A percentile compares a stretch with the other conserved stretches of the same genome.
These are phyloP conservation scores for Lasioglossum calceatum DNA, from an alignment of 2,888 invertebrate species.

Conservation along the genomic window DNA sequence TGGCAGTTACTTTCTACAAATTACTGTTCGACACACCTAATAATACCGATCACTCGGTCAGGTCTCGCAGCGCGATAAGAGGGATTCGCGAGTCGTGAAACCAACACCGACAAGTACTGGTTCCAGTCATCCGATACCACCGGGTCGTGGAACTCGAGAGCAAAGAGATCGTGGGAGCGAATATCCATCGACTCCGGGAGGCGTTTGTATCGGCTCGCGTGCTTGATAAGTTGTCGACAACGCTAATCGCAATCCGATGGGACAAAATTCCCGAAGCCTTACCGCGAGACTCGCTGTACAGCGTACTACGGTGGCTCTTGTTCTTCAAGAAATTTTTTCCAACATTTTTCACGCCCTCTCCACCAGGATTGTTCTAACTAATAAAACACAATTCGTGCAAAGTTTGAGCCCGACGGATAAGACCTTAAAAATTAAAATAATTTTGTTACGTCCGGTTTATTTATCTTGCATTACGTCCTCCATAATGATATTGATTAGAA, in stretches of 20 bases:
- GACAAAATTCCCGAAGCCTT: background rate
- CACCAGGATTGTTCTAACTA: too few species aligned
- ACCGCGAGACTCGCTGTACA: background rate
- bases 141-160: constrained; percentile 57
- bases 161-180: constrained; percentile 59
- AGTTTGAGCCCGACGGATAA: too few species aligned
- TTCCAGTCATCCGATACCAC: constrained; percentile 53
- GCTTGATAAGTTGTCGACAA: background rate
- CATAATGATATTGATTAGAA: too few species aligned
- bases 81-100: constrained; percentile 55
- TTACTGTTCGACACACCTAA: constrained; percentile 9
- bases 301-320: too few species aligned
- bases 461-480: too few species aligned
- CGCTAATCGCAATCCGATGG: background rate
- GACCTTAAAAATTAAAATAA: too few species aligned
- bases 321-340: too few species aligned
- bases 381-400: too few species aligned
- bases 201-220: constrained; percentile 34
- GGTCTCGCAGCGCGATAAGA: constrained; percentile 52
- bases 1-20: background rate
- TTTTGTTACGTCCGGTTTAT: too few species aligned
- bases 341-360: too few species aligned
- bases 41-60: constrained; percentile 27
- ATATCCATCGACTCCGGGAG: constrained; percentile 51
- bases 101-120: constrained; percentile 53